Percentiles rank a stretch among this genome's conserved stretches.
Evolutionary conservation across 2,797 vertebrate genomes (phyloP).

Genomic region (Oreochromis mossambicus): DNA sequence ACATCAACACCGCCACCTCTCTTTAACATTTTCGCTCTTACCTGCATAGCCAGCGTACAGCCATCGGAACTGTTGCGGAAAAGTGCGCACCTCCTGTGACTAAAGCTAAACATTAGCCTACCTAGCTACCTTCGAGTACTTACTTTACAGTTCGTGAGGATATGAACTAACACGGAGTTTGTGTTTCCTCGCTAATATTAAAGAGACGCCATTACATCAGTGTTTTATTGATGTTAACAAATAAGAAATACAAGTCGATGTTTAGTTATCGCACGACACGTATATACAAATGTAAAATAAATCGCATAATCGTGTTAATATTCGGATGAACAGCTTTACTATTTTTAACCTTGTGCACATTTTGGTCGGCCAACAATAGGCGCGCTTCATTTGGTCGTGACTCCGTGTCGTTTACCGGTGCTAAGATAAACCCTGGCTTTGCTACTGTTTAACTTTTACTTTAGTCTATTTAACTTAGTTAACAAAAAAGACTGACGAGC

Average conservation of each 20-base stretch:
- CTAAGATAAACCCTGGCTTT: background rate
- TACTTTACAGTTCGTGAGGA: constrained; percentile 16
- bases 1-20: background rate
- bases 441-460: background rate
- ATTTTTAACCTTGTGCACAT: background rate
- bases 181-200: fast-evolving
- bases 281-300: fast-evolving
- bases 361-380: constrained; percentile 46
- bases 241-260: fast-evolving
- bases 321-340: fast-evolving
- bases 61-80: constrained; percentile 63
- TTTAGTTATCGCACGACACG: fast-evolving
- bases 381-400: background rate
- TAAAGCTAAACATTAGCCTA: constrained; percentile 68
- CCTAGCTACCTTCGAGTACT: constrained; percentile 38
- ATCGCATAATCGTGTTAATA: fast-evolving
- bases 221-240: fast-evolving
- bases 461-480: background rate
- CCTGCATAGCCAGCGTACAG: constrained; percentile 83
- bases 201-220: fast-evolving
- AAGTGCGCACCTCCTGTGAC: constrained; percentile 22
- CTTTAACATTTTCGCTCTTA: constrained; percentile 26
- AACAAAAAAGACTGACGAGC: fast-evolving
- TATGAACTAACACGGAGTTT: constrained; percentile 54
- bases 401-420: background rate